These are phyloP conservation scores for Meriones psammophilus DNA, from an alignment of 2,797 vertebrate species.

Conservation along the genomic window DNA sequence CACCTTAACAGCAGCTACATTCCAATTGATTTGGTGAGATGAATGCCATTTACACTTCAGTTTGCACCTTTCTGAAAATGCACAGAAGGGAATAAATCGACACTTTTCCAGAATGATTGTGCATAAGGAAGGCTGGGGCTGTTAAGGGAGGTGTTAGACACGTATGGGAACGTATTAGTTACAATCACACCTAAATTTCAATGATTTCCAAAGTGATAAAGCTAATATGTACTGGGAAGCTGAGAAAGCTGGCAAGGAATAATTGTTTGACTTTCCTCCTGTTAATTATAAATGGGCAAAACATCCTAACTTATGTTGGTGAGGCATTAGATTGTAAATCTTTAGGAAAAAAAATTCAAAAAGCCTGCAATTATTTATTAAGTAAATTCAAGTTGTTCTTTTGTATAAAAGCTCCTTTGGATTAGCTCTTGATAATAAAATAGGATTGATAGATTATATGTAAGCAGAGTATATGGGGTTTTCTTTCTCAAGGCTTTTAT, in stretches of 20 bases:
- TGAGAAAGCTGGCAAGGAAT: conserved; percentile 79
- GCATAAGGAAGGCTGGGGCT: conserved; percentile 87
- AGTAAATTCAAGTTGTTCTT: neutral
- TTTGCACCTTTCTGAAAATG: conserved; percentile 89
- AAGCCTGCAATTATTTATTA: neutral
- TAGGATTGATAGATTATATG: neutral
- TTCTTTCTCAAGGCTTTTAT: conserved; percentile 38
- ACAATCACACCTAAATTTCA: conserved; percentile 89
- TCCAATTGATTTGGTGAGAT: conserved; percentile 87
- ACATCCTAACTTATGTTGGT: neutral
- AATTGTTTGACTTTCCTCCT: conserved; percentile 72
- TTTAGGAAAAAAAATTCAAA: conserved; percentile 64
- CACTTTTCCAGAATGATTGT: conserved; percentile 87
- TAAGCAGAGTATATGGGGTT: neutral
- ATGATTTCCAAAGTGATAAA: conserved; percentile 86
- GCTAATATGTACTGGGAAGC: conserved; percentile 78
- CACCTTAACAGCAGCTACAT: conserved; percentile 86
- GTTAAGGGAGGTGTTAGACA: conserved; percentile 90
- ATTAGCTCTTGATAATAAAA: neutral
- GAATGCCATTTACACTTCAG: conserved; percentile 91
- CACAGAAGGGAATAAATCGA: conserved; percentile 91
- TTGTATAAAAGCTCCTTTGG: neutral
- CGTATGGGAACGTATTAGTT: conserved; percentile 89
- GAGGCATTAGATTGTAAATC: conserved; percentile 62
- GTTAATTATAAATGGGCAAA: conserved; percentile 66